These are phyloP conservation scores for Botia almorhae DNA, from an alignment of 2,797 vertebrate species.

Conservation along the genomic window DNA sequence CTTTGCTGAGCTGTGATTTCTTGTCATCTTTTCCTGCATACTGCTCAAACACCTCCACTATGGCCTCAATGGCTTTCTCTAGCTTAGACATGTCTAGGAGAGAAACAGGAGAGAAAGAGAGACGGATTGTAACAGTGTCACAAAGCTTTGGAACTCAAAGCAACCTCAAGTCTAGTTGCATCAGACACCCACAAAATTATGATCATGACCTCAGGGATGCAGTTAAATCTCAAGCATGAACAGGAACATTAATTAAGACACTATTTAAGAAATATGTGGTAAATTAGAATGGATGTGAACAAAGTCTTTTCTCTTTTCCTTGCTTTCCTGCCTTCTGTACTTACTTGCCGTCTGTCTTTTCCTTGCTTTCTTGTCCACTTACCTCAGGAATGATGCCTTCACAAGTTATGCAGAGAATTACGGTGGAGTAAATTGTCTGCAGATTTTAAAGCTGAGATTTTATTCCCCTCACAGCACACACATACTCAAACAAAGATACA, in stretches of 20 bases:
- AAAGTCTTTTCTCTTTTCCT: no score
- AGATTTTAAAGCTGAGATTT: background rate
- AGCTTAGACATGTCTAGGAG: constrained; percentile 70
- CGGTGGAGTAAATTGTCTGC: background rate
- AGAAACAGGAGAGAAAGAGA: constrained; percentile 1
- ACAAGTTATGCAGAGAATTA: background rate
- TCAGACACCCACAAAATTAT: background rate
- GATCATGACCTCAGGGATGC: background rate
- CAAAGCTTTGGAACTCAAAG: background rate
- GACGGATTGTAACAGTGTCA: background rate
- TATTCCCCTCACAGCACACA: background rate
- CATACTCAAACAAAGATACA: background rate
- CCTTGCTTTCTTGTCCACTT: background rate
- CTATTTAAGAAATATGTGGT: no score
- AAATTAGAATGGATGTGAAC: no score
- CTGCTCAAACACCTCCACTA: constrained; percentile 74
- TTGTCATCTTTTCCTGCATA: constrained; percentile 65
- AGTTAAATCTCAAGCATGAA: background rate
- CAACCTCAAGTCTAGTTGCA: background rate
- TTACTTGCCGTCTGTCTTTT: background rate
- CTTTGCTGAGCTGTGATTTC: constrained; percentile 65
- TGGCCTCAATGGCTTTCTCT: constrained; percentile 67
- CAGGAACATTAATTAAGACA: background rate
- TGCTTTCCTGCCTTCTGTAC: background rate
- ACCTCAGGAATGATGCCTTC: background rate